Percentiles rank a stretch among this genome's conserved stretches.
Conservation (phyloP, 1,140 invertebrate species). For the Argopecten irradians region DNA sequence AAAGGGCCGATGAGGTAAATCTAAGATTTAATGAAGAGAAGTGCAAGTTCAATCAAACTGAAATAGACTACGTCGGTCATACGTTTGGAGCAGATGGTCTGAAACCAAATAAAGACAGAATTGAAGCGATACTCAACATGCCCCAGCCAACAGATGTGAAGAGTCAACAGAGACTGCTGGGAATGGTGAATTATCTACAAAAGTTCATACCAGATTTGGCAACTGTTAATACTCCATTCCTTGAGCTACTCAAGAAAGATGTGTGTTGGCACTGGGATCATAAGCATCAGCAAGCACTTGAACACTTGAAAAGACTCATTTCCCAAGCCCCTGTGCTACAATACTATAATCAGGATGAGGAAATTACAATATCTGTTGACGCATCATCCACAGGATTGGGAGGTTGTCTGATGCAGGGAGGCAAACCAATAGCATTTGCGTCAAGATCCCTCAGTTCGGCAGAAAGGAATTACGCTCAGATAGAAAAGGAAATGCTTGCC, state of each 20-base stretch:
- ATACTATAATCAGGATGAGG: slow-evolving; percentile 26
- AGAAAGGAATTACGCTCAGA: no score
- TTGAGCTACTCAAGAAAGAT: slow-evolving; percentile 66
- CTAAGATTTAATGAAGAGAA: no score
- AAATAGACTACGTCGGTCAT: slow-evolving; percentile 64
- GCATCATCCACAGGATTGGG: no score
- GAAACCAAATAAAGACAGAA: slow-evolving; percentile 47
- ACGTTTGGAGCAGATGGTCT: slow-evolving; percentile 61
- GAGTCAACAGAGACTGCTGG: slow-evolving; percentile 37
- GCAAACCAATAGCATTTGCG: no score
- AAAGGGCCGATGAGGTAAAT: no score
- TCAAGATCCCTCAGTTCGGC: no score
- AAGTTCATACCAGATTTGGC: slow-evolving; percentile 76
- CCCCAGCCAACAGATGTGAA: slow-evolving; percentile 29
- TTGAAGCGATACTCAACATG: slow-evolving; percentile 46
- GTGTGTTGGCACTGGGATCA: slow-evolving; percentile 53
- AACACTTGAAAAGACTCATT: slow-evolving; percentile 18
- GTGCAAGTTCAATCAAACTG: not conserved
- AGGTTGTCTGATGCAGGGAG: no score
- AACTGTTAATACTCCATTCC: slow-evolving; percentile 71
- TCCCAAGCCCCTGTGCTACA: slow-evolving; percentile 28
- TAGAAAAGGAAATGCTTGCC: no score
- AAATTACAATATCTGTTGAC: no score
- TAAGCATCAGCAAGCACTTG: slow-evolving; percentile 40
- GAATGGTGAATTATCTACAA: slow-evolving; percentile 73